These are phyloP conservation scores for Platypus cylindrus DNA, from an alignment of 2,888 invertebrate species.

Conservation along the genomic window DNA sequence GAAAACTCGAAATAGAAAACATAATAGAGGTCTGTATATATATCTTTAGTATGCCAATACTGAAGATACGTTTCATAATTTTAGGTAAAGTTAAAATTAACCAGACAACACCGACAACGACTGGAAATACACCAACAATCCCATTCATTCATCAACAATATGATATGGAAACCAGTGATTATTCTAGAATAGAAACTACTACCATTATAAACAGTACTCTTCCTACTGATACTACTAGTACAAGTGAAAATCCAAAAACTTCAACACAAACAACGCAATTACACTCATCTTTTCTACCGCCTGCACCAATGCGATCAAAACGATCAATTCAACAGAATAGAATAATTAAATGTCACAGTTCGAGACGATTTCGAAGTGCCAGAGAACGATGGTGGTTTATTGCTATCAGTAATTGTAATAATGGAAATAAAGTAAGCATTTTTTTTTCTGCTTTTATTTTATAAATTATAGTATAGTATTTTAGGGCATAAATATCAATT, in stretches of 20 bases:
- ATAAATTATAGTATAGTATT: not conserved
- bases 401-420: conserved; percentile 69
- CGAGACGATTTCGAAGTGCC: conserved; percentile 61
- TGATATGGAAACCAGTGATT: too few relatives aligned
- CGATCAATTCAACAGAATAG: too few relatives aligned
- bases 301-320: too few relatives aligned
- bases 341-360: conserved; percentile 47
- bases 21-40: conserved; percentile 12
- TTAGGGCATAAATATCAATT: conserved; percentile 65
- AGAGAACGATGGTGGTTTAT: conserved; percentile 93
- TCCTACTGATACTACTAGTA: too few relatives aligned
- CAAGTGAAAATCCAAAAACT: too few relatives aligned
- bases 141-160: too few relatives aligned
- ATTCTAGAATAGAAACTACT: too few relatives aligned
- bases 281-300: too few relatives aligned
- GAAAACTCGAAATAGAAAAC: conserved; percentile 9
- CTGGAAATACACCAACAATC: too few relatives aligned
- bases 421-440: conserved; percentile 43
- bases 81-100: not conserved
- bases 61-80: not conserved
- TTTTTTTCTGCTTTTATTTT: not conserved
- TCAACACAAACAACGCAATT: too few relatives aligned
- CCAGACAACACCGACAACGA: too few relatives aligned
- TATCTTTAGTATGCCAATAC: conserved; percentile 6
- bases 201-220: too few relatives aligned